phyloP scores from a whole-genome alignment of 2,113 vertebrate genomes.

The Xiphias gladius region DNA sequence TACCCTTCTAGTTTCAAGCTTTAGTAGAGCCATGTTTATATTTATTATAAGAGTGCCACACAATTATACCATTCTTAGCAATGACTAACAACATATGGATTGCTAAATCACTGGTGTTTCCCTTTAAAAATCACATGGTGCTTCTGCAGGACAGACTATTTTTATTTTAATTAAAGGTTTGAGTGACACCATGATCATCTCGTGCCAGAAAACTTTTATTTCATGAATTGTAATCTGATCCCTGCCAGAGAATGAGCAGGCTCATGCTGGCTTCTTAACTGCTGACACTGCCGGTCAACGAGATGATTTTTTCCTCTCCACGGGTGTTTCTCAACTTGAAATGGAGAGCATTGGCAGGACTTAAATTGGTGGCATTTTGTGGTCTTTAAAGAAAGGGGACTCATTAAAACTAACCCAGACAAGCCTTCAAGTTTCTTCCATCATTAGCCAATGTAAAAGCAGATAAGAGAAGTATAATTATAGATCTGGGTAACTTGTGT shows the following conservation, averaged over 20 bases:
- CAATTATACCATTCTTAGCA: neutral
- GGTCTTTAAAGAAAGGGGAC: slow-evolving; percentile 91
- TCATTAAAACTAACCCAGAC: slow-evolving; percentile 94
- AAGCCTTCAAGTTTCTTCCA: slow-evolving; percentile 90
- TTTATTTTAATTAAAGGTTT: slow-evolving; percentile 94
- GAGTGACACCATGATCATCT: slow-evolving; percentile 89
- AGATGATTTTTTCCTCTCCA: slow-evolving; percentile 88
- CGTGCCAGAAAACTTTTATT: slow-evolving; percentile 94
- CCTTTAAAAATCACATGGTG: slow-evolving; percentile 42
- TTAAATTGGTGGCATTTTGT: slow-evolving; percentile 99
- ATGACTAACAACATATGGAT: slow-evolving; percentile 13
- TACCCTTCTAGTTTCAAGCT: slow-evolving; percentile 5
- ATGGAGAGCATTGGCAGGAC: slow-evolving; percentile 95
- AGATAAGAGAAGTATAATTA: slow-evolving; percentile 98
- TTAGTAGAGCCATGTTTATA: neutral
- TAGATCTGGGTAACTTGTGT: slow-evolving; percentile 95
- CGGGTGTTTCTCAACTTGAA: slow-evolving; percentile 93
- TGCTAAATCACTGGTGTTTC: slow-evolving; percentile 4
- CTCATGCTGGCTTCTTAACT: slow-evolving; percentile 95
- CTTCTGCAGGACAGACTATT: slow-evolving; percentile 56
- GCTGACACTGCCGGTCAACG: slow-evolving; percentile 91
- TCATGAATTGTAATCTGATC: slow-evolving; percentile 95
- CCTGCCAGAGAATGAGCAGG: slow-evolving; percentile 87
- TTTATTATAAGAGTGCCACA: neutral
- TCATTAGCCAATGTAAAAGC: slow-evolving; percentile 94